Evolutionary conservation across 2,888 invertebrate genomes (phyloP).

Genomic region (Neuroscelio doddi): DNA sequence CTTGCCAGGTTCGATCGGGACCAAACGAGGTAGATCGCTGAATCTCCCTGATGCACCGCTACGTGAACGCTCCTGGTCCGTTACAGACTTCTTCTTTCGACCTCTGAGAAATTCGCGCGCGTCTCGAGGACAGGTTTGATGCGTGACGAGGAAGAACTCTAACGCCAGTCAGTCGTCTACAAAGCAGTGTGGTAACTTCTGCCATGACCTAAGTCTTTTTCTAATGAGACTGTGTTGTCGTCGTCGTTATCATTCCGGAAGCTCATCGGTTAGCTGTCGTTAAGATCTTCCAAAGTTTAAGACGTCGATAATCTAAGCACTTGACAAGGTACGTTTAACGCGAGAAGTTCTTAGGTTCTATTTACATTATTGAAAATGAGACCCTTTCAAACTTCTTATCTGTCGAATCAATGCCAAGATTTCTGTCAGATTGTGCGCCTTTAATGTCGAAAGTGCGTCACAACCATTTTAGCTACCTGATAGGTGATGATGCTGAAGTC

Average conservation of each 20-base stretch:
- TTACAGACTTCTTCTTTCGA: conserved; percentile 50
- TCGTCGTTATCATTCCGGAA: conserved; percentile 1
- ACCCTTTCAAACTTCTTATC: no score
- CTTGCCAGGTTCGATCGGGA: conserved; percentile 39
- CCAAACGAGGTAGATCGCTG: conserved; percentile 37
- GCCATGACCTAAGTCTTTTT: neutral
- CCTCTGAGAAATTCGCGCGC: conserved; percentile 37
- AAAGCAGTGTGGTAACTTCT: no score
- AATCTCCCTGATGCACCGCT: conserved; percentile 35
- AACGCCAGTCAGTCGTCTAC: conserved; percentile 53
- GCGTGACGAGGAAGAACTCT: conserved; percentile 56
- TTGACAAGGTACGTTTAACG: no score
- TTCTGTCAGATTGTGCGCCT: no score
- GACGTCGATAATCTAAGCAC: no score
- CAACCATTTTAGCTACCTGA: no score
- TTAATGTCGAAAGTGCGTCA: no score
- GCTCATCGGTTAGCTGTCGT: neutral
- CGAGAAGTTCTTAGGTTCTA: no score
- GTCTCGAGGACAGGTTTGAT: conserved; percentile 54
- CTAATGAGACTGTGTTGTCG: neutral
- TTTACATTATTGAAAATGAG: no score
- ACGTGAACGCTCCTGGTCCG: conserved; percentile 44
- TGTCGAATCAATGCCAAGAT: no score
- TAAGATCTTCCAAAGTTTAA: conserved; percentile 13
- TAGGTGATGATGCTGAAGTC: no score